A percentile compares a stretch with the other conserved stretches of the same genome.
Conservation (phyloP, 2,888 invertebrate species). For the Frankliniella intonsa region DNA sequence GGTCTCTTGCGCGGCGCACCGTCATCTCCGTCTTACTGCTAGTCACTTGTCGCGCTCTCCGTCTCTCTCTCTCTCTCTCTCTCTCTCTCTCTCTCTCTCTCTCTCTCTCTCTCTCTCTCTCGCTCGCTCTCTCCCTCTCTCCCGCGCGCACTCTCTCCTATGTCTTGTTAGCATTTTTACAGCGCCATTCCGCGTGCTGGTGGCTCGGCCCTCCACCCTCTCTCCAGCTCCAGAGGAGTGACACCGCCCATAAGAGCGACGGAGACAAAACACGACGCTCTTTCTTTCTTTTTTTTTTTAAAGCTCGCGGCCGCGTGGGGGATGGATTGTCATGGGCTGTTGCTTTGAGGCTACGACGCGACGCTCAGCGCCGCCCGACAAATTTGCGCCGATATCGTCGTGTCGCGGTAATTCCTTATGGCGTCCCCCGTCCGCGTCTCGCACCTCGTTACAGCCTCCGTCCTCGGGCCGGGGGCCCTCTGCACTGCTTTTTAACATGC, state of each 20-base stretch:
- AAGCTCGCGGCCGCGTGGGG: background rate
- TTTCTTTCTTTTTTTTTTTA: no score
- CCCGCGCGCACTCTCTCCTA: background rate
- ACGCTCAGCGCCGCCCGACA: background rate
- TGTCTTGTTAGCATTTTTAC: conserved; percentile 26
- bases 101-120: background rate
- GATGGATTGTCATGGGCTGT: conserved; percentile 6
- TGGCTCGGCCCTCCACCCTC: background rate
- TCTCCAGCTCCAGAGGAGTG: no score
- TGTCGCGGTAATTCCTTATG: no score
- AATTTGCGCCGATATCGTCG: no score
- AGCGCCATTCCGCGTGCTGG: background rate
- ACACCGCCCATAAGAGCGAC: no score
- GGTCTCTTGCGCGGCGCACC: background rate
- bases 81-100: background rate
- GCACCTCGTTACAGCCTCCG: no score
- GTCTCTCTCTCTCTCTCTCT: background rate
- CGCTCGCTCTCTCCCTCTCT: no score
- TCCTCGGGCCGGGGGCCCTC: no score
- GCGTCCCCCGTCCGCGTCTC: no score
- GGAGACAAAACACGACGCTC: no score
- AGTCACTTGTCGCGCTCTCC: background rate
- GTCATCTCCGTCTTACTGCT: no score
- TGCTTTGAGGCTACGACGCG: background rate
- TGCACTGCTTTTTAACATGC: no score